Base-by-base conservation (phyloP, 2,113 vertebrate genomes). In the Nipponia nippon region DNA sequence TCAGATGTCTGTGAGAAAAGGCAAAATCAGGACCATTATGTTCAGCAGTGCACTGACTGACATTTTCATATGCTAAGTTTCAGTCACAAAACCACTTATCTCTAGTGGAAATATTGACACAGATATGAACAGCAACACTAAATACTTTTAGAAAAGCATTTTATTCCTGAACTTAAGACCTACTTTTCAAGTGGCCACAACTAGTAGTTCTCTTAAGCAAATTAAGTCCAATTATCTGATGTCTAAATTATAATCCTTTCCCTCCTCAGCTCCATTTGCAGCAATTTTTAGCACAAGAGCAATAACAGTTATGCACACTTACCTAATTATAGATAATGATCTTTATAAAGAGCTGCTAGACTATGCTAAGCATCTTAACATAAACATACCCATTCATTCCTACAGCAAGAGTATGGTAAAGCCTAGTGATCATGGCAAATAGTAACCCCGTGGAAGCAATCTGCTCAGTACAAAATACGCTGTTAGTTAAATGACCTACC, bases 231-330 rank as follows among this genome's bases (percentile, higher is more conserved):
- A 93, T 96, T 96, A 94, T 91, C 89, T 88, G 87, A 94, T 83
- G 89, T 81, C 91, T 96, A 94, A 96, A 94, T 95, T 97, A 95
- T 81, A 95, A 94, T 95, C 87, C 53, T 95, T 58, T 90, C 94
- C 82, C 62, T 93, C 59, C 87, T 93, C 79, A 78, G 85, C 71
- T 93, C 87, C 95, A 95, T 93, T 96, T 97, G 87, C 94, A 93
- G 89, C 75, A 97, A 96, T 96, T 97, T 97, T 97, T 97, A 97
- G 89, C 94, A 96, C 87, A 95, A 95, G 91, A 97, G 96, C 87
- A 94, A 95, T 92, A 96, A 86, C 84, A 84, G 89, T 97, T 93
- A 89, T 21, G 22, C 95, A 96, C 91, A 95, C 87, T 96, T 95
- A 94, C 70, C 72, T 95, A 97, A 97, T 96, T 95, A 93, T n/a